These are phyloP conservation scores for Eciton burchellii DNA, from an alignment of 1,140 invertebrate genomes.

Conservation along the genomic window DNA sequence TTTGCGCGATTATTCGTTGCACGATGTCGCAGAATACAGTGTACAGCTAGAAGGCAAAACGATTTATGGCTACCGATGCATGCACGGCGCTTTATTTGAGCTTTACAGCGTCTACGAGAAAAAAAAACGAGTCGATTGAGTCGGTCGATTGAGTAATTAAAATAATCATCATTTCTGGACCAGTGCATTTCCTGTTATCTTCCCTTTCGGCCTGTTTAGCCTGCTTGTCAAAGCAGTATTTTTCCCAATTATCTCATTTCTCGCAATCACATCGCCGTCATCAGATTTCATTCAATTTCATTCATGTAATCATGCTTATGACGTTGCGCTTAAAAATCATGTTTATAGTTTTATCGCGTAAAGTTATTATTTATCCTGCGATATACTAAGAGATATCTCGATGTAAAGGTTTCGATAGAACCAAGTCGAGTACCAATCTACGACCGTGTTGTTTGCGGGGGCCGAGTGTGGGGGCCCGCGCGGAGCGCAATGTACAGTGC, in stretches of 20 bases:
- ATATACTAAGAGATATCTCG: constrained; percentile 25
- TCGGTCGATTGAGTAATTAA: too few relatives aligned
- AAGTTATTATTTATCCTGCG: constrained; percentile 44
- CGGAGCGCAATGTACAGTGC: constrained; percentile 39
- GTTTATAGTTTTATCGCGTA: constrained; percentile 32
- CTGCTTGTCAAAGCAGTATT: background rate
- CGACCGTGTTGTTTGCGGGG: constrained; percentile 77
- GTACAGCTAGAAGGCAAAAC: background rate
- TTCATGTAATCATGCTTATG: too few relatives aligned
- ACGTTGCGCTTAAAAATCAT: too few relatives aligned
- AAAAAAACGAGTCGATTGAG: too few relatives aligned
- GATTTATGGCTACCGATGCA: background rate
- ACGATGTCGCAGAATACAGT: background rate
- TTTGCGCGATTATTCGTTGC: background rate
- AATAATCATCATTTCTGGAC: too few relatives aligned
- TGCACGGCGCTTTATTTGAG: background rate
- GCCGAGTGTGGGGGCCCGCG: background rate
- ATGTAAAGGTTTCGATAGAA: constrained; percentile 37
- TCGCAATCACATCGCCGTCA: too few relatives aligned
- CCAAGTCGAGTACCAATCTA: constrained; percentile 40
- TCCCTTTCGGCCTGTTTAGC: background rate
- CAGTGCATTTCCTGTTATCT: too few relatives aligned
- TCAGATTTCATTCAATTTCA: too few relatives aligned
- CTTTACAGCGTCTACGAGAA: too few relatives aligned
- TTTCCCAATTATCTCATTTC: too few relatives aligned